Percentiles rank a stretch among this genome's conserved stretches.
These are phyloP conservation scores for Capra hircus DNA, from an alignment of 2,113 vertebrate species.

Conservation along the genomic window DNA sequence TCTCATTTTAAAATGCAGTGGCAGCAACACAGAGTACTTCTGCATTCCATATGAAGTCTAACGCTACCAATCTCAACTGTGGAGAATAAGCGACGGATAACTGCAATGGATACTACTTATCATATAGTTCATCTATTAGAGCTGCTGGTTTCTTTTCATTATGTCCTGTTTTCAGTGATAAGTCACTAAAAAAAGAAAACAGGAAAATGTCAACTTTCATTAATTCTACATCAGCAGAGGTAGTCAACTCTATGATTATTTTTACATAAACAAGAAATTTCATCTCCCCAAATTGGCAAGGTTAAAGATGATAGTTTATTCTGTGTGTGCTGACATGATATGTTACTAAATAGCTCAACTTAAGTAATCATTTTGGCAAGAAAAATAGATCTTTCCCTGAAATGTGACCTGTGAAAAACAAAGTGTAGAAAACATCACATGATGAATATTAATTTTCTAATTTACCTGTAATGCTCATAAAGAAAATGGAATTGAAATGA, in stretches of 20 bases:
- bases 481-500: not conserved
- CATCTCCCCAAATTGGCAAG: not conserved
- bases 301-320: not conserved
- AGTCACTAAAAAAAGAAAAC: not conserved
- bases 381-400: constrained; percentile 2
- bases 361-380: not conserved
- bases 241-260: not conserved
- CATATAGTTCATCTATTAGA: not conserved
- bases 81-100: not conserved
- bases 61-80: not conserved
- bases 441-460: not conserved
- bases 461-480: not conserved
- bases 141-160: not conserved
- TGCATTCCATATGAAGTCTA: not conserved
- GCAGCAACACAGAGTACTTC: not conserved
- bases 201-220: not conserved
- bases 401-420: not conserved
- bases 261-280: not conserved
- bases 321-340: not conserved
- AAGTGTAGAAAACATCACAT: not conserved
- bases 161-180: not conserved
- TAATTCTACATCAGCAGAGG: not conserved
- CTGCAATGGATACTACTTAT: not conserved
- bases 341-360: not conserved
- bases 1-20: not conserved